Evolutionary conservation across 1,140 invertebrate species (phyloP), one percentile per base, ranked within the genome.

Genomic region (Trichonephila clavipes): DNA sequence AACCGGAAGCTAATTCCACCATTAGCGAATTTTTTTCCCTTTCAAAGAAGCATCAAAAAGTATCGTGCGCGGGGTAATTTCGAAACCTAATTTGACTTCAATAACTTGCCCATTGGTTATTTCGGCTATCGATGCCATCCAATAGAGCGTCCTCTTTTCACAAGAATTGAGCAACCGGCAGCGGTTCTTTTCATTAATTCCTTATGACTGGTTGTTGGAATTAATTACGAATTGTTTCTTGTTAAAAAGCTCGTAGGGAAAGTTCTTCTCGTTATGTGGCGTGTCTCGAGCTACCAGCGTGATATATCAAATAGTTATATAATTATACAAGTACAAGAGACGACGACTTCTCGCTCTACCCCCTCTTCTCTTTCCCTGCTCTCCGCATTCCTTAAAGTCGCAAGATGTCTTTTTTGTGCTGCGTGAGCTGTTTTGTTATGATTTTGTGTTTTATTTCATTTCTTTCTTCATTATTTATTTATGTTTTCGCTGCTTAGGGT

Each of bases 341-440:
- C 40, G 88, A 69, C 64, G 88, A 16, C 88, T 69, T 89, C 40
- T 51, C 40, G 24, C 64, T n/a, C 34, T 24, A 62, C 62, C n/a
- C 87, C 87, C 69, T 34, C 69, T 28, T 34, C 28, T 28, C 28
- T 12, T 77, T 10, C 69, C 69, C 61, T 21, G 44, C 24, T 51
- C 88, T 24, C 69, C 66, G 18, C 88, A 89, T 89, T 89, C 88
- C 88, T 89, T 69, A 28, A 64, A 89, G 88, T 89, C 88, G 88
- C 88, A 59, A 89, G 88, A 89, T 21, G 28, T 72, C 28, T 72
- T 89, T 89, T 88, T 88, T 69, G n/a, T 24, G 8, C 66, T 82
- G 28, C 77, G 77, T 82, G 77, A 51, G 40, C 40, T 51, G 77
- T 82, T 51, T 82, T 51, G 64, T 69, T 69, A 69, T 69, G 64